Conservation (phyloP, 2,113 vertebrate genomes). For the Aldabrachelys gigantea region DNA sequence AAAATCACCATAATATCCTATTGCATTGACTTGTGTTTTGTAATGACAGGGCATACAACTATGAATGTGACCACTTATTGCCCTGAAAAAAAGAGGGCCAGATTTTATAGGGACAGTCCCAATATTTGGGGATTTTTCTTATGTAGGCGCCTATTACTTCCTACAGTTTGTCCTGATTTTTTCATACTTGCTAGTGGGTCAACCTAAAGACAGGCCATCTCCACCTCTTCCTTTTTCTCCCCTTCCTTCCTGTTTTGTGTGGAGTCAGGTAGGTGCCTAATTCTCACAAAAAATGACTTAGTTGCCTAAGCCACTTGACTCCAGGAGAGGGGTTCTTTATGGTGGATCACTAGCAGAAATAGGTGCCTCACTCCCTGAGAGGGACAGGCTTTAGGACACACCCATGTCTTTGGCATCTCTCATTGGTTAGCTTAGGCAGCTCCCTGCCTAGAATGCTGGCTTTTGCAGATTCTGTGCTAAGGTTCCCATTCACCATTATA, state of each 20-base stretch:
- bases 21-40: background rate
- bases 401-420: background rate
- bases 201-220: background rate
- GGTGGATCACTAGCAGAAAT: background rate
- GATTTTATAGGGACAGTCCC: no score
- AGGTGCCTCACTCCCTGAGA: background rate
- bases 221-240: background rate
- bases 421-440: background rate
- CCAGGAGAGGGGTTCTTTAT: background rate
- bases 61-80: rapidly evolving
- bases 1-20: background rate
- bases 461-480: background rate
- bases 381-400: background rate
- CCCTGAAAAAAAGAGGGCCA: background rate
- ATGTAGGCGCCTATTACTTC: no score
- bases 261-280: background rate
- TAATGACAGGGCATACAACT: rapidly evolving
- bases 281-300: background rate
- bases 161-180: no score
- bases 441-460: background rate
- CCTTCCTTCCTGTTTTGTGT: background rate
- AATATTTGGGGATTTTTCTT: no score
- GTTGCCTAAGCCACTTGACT: background rate
- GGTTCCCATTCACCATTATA: background rate
- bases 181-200: no score